Evolutionary conservation across 1,140 invertebrate genomes (phyloP), one percentile per base, ranked within the genome.

Genomic region (Pogonognathellus flavescens): DNA sequence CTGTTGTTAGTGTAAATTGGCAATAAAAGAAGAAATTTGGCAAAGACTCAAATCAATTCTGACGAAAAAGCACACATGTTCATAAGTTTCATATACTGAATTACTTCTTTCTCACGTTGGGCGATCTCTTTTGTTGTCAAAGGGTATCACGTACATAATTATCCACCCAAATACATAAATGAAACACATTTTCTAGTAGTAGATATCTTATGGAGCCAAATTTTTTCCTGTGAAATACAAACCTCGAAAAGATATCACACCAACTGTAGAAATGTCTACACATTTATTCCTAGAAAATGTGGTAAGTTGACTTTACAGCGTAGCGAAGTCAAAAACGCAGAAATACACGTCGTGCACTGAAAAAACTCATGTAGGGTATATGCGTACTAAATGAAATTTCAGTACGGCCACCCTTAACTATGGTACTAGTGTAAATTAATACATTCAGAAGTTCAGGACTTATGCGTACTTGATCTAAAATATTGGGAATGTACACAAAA

Each of bases 61-160:
- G 13, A 76, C 49, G 70, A 76, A 76, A 76, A 76, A 76, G 70
- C 31, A 76, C 70, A 76, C 41, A 76, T 76, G 70, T 76, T 76
- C 13, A 76, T 76, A 76, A 76, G 70, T 31, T 50, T 57, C n/a
- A 57, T 13, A 57, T 13, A 57, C 53, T 57, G 11, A 13, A 57
- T 14, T n/a, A n/a, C 14, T 76, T 31, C 1, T 18, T 76, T 76
- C 41, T n/a, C 13, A 41, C n/a, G 41, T 50, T 31, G 70, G n/a
- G 70, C 0, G 16, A 76, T 76, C 31, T 18, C 70, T 9, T 76
- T 66, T 66, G 25, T 66, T 66, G 62, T 66, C 62, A 66, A 25
- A 66, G 62, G 31, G 25, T 66, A 66, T 66, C 62, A 25, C 62
- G 22, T 66, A 10, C 10, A 66, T 25, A 66, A 57, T 57, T 57